These are phyloP conservation scores for Drosophila nigromelanica DNA, from an alignment of 1,140 invertebrate species.

Conservation along the genomic window DNA sequence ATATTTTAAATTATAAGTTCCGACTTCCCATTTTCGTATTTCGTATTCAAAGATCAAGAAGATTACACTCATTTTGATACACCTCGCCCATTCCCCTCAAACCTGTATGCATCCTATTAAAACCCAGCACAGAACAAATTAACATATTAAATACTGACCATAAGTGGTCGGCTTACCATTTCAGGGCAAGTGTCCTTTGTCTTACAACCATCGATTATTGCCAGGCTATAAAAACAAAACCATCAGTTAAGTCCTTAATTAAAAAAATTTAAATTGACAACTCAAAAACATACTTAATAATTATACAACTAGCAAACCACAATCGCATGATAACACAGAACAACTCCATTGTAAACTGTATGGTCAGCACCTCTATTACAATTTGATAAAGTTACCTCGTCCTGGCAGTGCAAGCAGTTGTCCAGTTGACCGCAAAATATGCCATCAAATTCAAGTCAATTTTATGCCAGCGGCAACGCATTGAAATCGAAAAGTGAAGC, in stretches of 20 bases:
- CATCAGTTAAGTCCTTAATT: constrained; percentile 39
- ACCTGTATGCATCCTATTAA: no score
- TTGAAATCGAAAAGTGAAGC: constrained; percentile 61
- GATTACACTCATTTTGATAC: no score
- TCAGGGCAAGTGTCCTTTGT: no score
- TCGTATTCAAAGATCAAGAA: no score
- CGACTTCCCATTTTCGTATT: no score
- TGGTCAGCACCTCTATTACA: constrained; percentile 43
- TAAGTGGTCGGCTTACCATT: no score
- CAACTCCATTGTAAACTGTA: constrained; percentile 14
- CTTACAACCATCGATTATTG: no score
- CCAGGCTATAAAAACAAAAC: not conserved
- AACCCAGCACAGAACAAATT: no score
- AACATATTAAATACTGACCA: no score
- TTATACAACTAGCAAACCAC: constrained; percentile 38
- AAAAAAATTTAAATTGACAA: constrained; percentile 51
- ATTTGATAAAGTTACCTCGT: constrained; percentile 2
- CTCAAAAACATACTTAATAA: constrained; percentile 51
- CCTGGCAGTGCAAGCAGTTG: constrained; percentile 26
- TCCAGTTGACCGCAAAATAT: constrained; percentile 72
- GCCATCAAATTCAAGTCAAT: constrained; percentile 55
- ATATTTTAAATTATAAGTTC: no score
- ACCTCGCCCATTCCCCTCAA: no score
- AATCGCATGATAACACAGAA: constrained; percentile 43
- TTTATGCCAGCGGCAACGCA: constrained; percentile 48